Conservation (phyloP, 2,113 vertebrate genomes). For the Axis porcinus region DNA sequence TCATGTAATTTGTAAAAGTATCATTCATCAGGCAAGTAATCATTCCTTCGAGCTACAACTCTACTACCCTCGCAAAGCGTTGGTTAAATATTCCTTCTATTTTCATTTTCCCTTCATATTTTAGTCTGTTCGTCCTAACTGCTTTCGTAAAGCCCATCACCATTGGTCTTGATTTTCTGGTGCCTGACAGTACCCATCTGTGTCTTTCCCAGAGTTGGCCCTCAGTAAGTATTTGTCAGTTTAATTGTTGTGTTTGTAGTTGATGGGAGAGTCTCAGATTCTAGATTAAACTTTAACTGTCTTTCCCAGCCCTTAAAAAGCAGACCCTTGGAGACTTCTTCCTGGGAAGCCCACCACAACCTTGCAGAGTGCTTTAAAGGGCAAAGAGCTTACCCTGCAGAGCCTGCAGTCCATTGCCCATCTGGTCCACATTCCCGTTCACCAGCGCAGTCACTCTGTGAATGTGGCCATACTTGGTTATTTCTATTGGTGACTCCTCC, state of each 20-base stretch:
- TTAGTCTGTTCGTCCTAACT: neutral
- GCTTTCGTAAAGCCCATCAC: neutral
- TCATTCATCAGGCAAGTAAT: neutral
- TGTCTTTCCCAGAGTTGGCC: neutral
- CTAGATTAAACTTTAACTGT: neutral
- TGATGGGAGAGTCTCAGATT: neutral
- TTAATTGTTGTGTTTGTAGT: neutral
- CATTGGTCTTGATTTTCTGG: neutral
- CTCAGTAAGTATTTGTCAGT: neutral
- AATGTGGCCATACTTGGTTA: neutral
- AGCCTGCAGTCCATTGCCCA: constrained; percentile 36
- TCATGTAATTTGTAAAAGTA: neutral
- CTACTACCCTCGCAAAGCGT: neutral
- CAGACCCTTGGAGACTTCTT: neutral
- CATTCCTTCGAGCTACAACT: neutral
- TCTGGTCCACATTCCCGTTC: constrained; percentile 36
- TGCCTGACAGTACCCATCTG: neutral
- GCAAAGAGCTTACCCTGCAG: constrained; percentile 61
- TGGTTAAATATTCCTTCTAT: neutral
- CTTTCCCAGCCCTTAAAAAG: neutral
- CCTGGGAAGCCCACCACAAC: neutral
- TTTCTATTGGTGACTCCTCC: neutral
- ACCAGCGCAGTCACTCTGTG: constrained; percentile 48
- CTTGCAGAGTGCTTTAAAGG: neutral
- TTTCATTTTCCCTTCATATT: neutral